Percentiles rank a stretch among this genome's conserved stretches.
Evolutionary conservation across 2,113 vertebrate species (phyloP).

Genomic region (Spheniscus mendiculus): DNA sequence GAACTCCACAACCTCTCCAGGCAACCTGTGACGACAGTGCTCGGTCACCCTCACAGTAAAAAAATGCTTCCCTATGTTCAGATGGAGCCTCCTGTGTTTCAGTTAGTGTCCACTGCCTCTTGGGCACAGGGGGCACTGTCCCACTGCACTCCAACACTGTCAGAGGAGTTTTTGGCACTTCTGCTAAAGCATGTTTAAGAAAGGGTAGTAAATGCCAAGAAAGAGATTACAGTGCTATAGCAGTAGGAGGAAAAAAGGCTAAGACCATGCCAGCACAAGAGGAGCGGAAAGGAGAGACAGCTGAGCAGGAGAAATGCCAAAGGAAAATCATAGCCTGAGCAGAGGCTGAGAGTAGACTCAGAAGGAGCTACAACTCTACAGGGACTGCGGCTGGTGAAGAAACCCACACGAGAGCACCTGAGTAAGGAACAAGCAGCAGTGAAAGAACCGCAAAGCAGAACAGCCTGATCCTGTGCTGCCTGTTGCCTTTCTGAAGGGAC

Average conservation of each 20-base stretch:
- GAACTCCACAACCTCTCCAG: background rate
- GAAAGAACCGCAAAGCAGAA: background rate
- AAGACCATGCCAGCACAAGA: background rate
- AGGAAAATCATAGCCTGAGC: background rate
- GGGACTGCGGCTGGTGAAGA: background rate
- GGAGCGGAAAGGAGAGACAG: background rate
- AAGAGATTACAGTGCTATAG: background rate
- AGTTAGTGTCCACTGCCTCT: background rate
- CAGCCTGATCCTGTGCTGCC: background rate
- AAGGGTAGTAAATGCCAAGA: background rate
- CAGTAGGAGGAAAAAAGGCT: background rate
- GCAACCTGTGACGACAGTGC: background rate
- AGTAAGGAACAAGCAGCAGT: background rate
- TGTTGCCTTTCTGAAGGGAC: background rate
- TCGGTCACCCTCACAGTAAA: background rate
- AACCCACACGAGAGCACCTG: fast-evolving
- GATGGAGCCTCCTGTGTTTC: background rate
- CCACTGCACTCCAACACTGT: background rate
- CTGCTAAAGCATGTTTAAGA: background rate
- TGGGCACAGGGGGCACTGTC: background rate
- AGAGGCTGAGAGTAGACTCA: background rate
- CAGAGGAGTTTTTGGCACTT: background rate
- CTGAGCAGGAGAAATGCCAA: background rate
- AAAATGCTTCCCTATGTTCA: background rate
- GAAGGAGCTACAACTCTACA: background rate